phyloP scores from a whole-genome alignment of 1,140 invertebrate genomes.

The Caenorhabditis remanei region DNA sequence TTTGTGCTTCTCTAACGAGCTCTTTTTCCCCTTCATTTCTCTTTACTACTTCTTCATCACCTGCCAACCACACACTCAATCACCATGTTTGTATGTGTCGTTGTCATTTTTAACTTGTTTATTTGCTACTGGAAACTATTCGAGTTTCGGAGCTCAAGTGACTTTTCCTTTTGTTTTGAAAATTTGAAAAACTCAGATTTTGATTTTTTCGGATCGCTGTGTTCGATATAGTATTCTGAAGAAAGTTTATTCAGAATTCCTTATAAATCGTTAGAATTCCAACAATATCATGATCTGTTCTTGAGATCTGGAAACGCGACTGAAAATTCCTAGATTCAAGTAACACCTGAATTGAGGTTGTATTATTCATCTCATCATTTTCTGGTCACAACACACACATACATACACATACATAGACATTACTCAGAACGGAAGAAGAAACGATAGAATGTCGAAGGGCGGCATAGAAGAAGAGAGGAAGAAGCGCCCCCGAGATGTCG shows the following conservation, averaged over 20 bases:
- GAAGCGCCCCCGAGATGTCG: conserved; percentile 35
- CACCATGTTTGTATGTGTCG: background rate
- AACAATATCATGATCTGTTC: too few relatives aligned
- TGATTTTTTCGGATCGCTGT: background rate
- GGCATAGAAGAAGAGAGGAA: conserved; percentile 24
- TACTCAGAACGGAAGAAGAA: background rate
- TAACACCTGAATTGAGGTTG: too few relatives aligned
- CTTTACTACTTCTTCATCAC: background rate
- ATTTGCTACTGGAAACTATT: background rate
- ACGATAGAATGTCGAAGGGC: background rate
- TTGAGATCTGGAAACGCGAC: too few relatives aligned
- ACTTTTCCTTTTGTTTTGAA: background rate
- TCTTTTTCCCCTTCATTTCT: background rate
- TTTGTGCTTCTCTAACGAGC: background rate
- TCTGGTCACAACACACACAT: background rate
- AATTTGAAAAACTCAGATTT: background rate
- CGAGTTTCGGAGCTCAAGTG: too few relatives aligned
- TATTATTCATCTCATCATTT: background rate
- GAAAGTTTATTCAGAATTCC: too few relatives aligned
- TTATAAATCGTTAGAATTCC: too few relatives aligned
- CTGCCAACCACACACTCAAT: background rate
- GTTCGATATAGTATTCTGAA: too few relatives aligned
- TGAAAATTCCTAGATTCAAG: too few relatives aligned
- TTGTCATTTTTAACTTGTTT: conserved; percentile 32
- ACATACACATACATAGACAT: background rate